Evolutionary conservation across 2,888 invertebrate genomes (phyloP).

Genomic region (Stictocephala bisonia): DNA sequence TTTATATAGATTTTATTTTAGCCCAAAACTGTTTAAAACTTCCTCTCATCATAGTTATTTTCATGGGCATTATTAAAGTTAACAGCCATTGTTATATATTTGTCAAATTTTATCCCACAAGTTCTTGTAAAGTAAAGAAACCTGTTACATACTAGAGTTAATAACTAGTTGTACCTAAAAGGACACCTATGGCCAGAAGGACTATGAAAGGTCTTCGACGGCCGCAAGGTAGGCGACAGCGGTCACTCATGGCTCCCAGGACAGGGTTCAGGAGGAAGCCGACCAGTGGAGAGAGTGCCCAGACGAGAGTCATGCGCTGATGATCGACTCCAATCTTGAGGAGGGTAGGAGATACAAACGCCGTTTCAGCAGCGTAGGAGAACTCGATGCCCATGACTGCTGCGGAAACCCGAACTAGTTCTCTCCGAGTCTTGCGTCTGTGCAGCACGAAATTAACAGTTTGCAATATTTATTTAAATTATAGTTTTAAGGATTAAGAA

Average conservation of each 20-base stretch:
- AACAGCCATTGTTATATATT: neutral
- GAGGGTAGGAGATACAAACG: slow-evolving; percentile 94
- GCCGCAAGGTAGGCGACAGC: slow-evolving; percentile 83
- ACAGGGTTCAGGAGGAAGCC: slow-evolving; percentile 96
- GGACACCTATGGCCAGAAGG: slow-evolving; percentile 87
- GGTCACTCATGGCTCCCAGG: slow-evolving; percentile 91
- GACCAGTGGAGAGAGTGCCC: slow-evolving; percentile 93
- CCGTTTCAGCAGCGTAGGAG: slow-evolving; percentile 97
- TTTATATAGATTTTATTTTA: no score
- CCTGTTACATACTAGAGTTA: no score
- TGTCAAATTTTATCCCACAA: no score
- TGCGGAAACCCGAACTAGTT: slow-evolving; percentile 88
- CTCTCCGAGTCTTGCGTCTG: slow-evolving; percentile 82
- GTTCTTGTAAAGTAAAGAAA: no score
- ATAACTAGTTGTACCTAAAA: slow-evolving; percentile 77
- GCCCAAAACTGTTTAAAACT: no score
- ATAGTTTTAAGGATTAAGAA: no score
- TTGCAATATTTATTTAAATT: no score
- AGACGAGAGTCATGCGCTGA: slow-evolving; percentile 93
- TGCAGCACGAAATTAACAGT: no score
- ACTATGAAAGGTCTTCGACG: slow-evolving; percentile 93
- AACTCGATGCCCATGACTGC: slow-evolving; percentile 98
- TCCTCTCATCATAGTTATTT: no score
- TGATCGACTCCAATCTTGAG: slow-evolving; percentile 93
- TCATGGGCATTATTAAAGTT: no score